Evolutionary conservation across 2,888 invertebrate species (phyloP).

Genomic region (Teinopalpus imperialis): DNA sequence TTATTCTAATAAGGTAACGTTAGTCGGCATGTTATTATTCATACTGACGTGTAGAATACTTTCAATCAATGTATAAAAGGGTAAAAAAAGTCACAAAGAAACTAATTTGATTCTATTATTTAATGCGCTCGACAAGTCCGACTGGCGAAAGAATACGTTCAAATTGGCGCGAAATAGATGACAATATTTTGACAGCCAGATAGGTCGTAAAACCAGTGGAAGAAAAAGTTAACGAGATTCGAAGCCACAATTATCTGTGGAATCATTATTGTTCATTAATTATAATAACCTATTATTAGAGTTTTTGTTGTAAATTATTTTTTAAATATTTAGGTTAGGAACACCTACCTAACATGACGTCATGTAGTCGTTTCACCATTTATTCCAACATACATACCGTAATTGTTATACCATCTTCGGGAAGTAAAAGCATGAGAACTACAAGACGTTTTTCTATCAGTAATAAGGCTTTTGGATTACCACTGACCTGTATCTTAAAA

Average conservation of each 20-base stretch:
- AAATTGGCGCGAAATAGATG: constrained; percentile 19
- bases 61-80: constrained; percentile 18
- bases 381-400: too few relatives aligned
- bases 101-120: constrained; percentile 15
- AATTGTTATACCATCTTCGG: too few relatives aligned
- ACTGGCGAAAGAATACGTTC: constrained; percentile 12
- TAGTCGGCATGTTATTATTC: constrained; percentile 2
- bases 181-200: constrained; percentile 6
- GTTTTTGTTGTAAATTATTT: too few relatives aligned
- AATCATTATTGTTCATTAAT: not conserved
- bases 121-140: not conserved
- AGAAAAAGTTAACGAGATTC: constrained; percentile 1
- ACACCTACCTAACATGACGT: too few relatives aligned
- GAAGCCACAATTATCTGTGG: not conserved
- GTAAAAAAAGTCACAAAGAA: constrained; percentile 11
- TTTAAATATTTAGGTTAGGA: too few relatives aligned
- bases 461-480: too few relatives aligned
- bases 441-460: too few relatives aligned
- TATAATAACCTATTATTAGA: not conserved
- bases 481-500: too few relatives aligned
- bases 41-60: constrained; percentile 4
- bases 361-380: too few relatives aligned
- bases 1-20: constrained; percentile 1
- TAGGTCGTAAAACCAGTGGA: not conserved
- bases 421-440: too few relatives aligned